Conservation (phyloP, 2,113 vertebrate genomes). For the Otolemur garnettii region DNA sequence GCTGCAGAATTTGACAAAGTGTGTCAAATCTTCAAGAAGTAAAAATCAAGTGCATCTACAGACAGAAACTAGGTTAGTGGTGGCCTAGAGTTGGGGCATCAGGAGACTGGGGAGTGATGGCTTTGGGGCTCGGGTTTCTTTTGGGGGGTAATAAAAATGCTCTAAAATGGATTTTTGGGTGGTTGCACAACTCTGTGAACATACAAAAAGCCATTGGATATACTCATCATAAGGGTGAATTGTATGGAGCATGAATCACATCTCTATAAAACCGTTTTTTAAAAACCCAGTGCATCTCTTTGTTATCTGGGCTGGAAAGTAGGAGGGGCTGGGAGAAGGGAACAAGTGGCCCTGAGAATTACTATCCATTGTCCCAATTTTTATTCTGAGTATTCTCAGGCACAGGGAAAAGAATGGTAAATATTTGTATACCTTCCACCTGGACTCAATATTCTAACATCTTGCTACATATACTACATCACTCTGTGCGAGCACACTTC, state of each 20-base stretch:
- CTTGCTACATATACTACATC: neutral
- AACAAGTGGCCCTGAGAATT: neutral
- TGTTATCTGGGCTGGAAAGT: neutral
- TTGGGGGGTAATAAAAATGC: neutral
- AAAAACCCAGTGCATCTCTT: neutral
- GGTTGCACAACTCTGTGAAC: neutral
- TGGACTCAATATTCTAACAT: neutral
- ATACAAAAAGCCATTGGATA: neutral
- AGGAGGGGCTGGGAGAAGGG: neutral
- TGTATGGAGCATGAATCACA: neutral
- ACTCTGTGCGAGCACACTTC: neutral
- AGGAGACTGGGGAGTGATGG: neutral
- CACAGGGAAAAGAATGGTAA: neutral
- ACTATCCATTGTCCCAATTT: neutral
- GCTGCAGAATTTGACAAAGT: neutral
- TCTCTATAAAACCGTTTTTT: neutral
- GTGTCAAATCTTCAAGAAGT: constrained; percentile 25
- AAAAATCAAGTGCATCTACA: neutral
- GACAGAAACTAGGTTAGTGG: neutral
- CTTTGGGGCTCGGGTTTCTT: neutral
- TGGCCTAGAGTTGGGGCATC: neutral
- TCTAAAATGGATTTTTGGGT: neutral
- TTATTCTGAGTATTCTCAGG: neutral
- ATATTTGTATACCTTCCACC: neutral
- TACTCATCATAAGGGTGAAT: neutral